Evolutionary conservation across 2,797 vertebrate species (phyloP).

Genomic region (Clamator glandarius): DNA sequence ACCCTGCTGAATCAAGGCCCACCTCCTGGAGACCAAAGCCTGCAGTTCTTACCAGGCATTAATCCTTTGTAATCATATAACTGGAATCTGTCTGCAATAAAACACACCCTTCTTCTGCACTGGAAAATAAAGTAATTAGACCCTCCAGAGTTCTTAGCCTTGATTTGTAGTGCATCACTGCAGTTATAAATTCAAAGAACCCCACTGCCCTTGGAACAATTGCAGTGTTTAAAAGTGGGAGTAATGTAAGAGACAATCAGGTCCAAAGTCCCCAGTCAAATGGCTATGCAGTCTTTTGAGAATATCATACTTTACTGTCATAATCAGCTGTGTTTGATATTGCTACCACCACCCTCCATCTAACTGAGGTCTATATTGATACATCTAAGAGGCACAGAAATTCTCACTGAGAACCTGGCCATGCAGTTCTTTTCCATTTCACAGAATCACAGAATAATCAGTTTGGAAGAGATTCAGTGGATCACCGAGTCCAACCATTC

Average conservation of each 20-base stretch:
- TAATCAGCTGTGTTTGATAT: background rate
- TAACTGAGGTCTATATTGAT: background rate
- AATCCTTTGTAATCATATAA: background rate
- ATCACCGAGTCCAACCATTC: too few species aligned
- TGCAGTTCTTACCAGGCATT: background rate
- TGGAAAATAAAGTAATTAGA: background rate
- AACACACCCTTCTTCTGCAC: background rate
- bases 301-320: background rate
- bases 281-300: background rate
- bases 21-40: slow-evolving; percentile 11
- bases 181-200: background rate
- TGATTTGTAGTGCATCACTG: background rate
- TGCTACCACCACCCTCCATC: background rate
- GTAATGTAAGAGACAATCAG: background rate
- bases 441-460: too few species aligned
- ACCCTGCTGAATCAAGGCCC: slow-evolving; percentile 34
- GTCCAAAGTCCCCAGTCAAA: background rate
- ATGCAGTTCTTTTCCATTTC: background rate
- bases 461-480: too few species aligned
- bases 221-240: background rate
- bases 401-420: background rate
- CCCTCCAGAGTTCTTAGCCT: background rate
- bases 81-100: background rate
- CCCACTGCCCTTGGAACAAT: background rate
- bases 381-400: background rate